A percentile compares a stretch with the other conserved stretches of the same genome.
Evolutionary conservation across 2,113 vertebrate genomes (phyloP).

Genomic region (Atrichornis clamosus): DNA sequence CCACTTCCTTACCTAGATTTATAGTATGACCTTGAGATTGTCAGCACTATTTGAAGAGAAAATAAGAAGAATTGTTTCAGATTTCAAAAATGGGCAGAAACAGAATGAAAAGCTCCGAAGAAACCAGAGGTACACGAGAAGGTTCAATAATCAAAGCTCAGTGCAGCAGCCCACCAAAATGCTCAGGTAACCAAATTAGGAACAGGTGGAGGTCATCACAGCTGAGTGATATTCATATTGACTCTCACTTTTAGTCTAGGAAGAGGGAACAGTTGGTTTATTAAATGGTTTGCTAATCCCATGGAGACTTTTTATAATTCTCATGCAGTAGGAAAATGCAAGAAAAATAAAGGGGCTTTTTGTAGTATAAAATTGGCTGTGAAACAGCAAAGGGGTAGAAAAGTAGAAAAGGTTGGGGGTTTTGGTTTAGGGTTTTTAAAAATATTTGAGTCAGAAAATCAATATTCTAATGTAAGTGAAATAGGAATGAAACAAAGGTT

Average conservation of each 20-base stretch:
- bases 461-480: background rate
- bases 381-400: background rate
- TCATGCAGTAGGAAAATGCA: background rate
- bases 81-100: slow-evolving; percentile 90
- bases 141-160: slow-evolving; percentile 73
- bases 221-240: background rate
- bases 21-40: slow-evolving; percentile 95
- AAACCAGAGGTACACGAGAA: slow-evolving; percentile 84
- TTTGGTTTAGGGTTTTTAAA: background rate
- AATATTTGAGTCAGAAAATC: background rate
- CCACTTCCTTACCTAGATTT: slow-evolving; percentile 79
- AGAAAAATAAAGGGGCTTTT: background rate
- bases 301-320: background rate
- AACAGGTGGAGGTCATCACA: background rate
- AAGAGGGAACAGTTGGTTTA: background rate
- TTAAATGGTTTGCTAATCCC: background rate
- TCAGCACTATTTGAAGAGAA: slow-evolving; percentile 94
- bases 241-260: background rate
- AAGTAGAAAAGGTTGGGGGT: background rate
- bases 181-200: slow-evolving; percentile 59
- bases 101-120: slow-evolving; percentile 83
- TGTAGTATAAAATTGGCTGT: background rate
- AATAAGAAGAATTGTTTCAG: slow-evolving; percentile 87
- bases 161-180: slow-evolving; percentile 29
- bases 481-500: background rate